These are phyloP conservation scores for Paramisgurnus dabryanus DNA, from an alignment of 2,113 vertebrate species.

Conservation along the genomic window DNA sequence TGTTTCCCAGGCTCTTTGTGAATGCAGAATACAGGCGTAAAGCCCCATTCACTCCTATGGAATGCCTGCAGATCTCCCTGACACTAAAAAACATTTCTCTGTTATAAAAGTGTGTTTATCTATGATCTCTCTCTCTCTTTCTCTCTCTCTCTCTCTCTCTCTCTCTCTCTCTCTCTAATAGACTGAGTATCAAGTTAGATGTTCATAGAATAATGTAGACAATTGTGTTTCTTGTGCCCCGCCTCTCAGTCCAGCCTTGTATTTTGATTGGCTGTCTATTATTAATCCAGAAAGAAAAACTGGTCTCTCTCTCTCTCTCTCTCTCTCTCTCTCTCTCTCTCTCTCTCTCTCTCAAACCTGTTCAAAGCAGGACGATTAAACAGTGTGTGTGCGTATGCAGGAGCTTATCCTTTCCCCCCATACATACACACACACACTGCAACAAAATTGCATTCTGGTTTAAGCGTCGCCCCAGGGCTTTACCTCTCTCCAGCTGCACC, in stretches of 20 bases:
- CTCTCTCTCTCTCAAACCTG: slow-evolving; percentile 5
- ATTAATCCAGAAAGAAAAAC: slow-evolving; percentile 44
- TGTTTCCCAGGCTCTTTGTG: slow-evolving; percentile 46
- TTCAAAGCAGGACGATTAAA: slow-evolving; percentile 12
- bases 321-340: slow-evolving; percentile 7
- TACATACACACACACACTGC: slow-evolving; percentile 55
- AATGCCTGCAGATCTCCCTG: slow-evolving; percentile 27
- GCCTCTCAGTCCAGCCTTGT: slow-evolving; percentile 13
- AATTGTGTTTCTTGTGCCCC: slow-evolving; percentile 16
- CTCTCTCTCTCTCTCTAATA: background rate
- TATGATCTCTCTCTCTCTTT: background rate
- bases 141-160: too few relatives aligned
- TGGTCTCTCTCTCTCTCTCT: background rate
- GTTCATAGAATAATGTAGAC: slow-evolving; percentile 12
- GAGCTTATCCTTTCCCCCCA: slow-evolving; percentile 62
- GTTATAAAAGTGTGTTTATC: slow-evolving; percentile 33
- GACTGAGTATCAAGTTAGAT: background rate
- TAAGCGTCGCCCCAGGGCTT: slow-evolving; percentile 23
- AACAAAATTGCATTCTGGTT: slow-evolving; percentile 58
- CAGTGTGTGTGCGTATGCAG: slow-evolving; percentile 26
- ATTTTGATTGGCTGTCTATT: slow-evolving; percentile 54
- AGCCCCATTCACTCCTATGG: slow-evolving; percentile 39
- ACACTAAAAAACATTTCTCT: slow-evolving; percentile 35
- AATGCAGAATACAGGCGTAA: slow-evolving; percentile 27
- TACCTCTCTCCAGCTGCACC: slow-evolving; percentile 56